Percentiles rank a stretch among this genome's conserved stretches.
These are phyloP conservation scores for Athalia cordata DNA, from an alignment of 2,888 invertebrate species.

Conservation along the genomic window DNA sequence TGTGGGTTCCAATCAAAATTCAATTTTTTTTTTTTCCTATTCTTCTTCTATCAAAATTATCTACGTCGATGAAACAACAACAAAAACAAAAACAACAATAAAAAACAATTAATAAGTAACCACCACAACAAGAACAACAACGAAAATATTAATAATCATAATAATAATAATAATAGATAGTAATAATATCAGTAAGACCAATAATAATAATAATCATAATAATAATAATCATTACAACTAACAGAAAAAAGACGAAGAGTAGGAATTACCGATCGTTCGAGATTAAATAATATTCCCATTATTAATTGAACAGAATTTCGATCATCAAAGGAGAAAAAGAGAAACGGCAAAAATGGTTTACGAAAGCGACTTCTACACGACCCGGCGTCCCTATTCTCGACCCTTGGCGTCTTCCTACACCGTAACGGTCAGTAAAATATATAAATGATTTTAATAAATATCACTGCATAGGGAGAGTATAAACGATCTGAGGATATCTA, in stretches of 20 bases:
- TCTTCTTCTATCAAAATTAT: no score
- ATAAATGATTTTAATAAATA: background rate
- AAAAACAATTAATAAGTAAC: slow-evolving; percentile 46
- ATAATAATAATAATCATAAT: no score
- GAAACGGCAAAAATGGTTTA: slow-evolving; percentile 84
- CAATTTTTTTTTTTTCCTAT: no score
- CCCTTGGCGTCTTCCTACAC: slow-evolving; percentile 83
- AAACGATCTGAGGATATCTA: background rate
- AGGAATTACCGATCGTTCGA: background rate
- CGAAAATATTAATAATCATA: no score
- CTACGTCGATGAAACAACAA: no score
- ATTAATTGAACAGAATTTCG: slow-evolving; percentile 9
- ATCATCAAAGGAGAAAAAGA: slow-evolving; percentile 64
- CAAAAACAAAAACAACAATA: slow-evolving; percentile 32
- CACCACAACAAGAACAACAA: slow-evolving; percentile 30
- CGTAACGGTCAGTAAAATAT: slow-evolving; percentile 83
- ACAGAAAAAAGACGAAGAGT: background rate
- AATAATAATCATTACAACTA: no score
- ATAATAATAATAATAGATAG: no score
- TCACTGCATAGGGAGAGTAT: background rate
- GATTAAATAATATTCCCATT: background rate
- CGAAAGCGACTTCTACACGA: slow-evolving; percentile 94
- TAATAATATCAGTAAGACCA: no score
- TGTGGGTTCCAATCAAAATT: slow-evolving; percentile 19
- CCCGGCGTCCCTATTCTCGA: slow-evolving; percentile 88